Evolutionary conservation across 2,797 vertebrate genomes (phyloP).

Genomic region (Intellagama lesueurii): DNA sequence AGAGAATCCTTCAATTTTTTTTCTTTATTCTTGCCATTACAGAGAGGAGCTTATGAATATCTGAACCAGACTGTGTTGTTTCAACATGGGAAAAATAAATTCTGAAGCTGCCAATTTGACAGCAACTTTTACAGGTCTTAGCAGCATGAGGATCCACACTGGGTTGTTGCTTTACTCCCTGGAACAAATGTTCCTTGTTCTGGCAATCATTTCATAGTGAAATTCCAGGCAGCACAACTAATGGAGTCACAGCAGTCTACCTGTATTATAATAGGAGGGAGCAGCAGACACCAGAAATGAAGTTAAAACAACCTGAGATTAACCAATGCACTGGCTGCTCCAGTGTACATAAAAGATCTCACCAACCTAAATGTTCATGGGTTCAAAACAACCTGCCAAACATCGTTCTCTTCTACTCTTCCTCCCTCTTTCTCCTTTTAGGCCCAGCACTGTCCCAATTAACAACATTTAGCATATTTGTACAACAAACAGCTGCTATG

Average conservation of each 20-base stretch:
- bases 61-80: slow-evolving; percentile 34
- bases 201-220: slow-evolving; percentile 64
- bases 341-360: slow-evolving; percentile 49
- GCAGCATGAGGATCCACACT: slow-evolving; percentile 17
- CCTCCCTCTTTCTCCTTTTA: neutral
- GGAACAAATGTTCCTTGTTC: slow-evolving; percentile 51
- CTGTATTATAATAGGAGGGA: slow-evolving; percentile 60
- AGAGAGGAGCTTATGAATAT: slow-evolving; percentile 25
- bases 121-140: slow-evolving; percentile 13
- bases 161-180: slow-evolving; percentile 43
- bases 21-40: slow-evolving; percentile 27
- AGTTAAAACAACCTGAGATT: slow-evolving; percentile 65
- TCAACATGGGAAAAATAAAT: slow-evolving; percentile 30
- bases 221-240: slow-evolving; percentile 63
- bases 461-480: slow-evolving; percentile 6
- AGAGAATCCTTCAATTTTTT: slow-evolving; percentile 33
- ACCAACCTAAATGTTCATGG: slow-evolving; percentile 17
- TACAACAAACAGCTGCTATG: slow-evolving; percentile 31
- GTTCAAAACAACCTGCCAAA: slow-evolving; percentile 48
- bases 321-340: slow-evolving; percentile 48
- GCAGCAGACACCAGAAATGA: slow-evolving; percentile 58
- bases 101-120: slow-evolving; percentile 39
- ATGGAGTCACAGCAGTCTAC: slow-evolving; percentile 65
- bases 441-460: slow-evolving; percentile 14
- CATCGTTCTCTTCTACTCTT: too few relatives aligned